Evolutionary conservation across 2,888 invertebrate genomes (phyloP).

Genomic region (Lycia hirtaria): DNA sequence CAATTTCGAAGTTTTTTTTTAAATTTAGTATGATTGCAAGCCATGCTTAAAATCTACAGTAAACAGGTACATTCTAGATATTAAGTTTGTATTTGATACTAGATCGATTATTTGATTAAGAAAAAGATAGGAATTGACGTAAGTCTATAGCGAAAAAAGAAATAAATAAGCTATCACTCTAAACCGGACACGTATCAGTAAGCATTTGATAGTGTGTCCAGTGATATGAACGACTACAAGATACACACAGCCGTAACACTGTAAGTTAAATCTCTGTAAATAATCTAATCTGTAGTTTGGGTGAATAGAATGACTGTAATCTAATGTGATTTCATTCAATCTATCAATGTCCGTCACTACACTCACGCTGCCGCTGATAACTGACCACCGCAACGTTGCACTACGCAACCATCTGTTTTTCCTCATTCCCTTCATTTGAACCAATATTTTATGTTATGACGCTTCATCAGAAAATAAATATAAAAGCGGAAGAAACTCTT

Average conservation of each 20-base stretch:
- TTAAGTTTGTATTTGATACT: no score
- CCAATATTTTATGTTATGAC: not conserved
- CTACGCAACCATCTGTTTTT: not conserved
- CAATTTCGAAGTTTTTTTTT: no score
- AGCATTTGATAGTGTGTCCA: not conserved
- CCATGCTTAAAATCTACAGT: no score
- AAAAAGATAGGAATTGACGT: no score
- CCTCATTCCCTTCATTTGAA: not conserved
- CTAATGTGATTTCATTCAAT: conserved; percentile 29
- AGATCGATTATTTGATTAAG: no score
- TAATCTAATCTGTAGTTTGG: not conserved
- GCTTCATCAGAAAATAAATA: not conserved
- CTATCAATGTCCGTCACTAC: conserved; percentile 2
- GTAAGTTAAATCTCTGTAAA: not conserved
- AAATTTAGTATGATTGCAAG: no score
- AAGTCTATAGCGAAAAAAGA: no score
- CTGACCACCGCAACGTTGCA: conserved; percentile 8
- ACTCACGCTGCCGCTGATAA: not conserved
- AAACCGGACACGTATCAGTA: no score
- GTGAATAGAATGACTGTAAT: conserved; percentile 6
- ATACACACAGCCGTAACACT: not conserved
- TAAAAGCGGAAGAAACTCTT: not conserved
- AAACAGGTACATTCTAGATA: no score
- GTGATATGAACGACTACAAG: not conserved
- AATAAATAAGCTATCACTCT: no score